These are phyloP conservation scores for Chauna torquata DNA, from an alignment of 2,113 vertebrate genomes.

Conservation along the genomic window DNA sequence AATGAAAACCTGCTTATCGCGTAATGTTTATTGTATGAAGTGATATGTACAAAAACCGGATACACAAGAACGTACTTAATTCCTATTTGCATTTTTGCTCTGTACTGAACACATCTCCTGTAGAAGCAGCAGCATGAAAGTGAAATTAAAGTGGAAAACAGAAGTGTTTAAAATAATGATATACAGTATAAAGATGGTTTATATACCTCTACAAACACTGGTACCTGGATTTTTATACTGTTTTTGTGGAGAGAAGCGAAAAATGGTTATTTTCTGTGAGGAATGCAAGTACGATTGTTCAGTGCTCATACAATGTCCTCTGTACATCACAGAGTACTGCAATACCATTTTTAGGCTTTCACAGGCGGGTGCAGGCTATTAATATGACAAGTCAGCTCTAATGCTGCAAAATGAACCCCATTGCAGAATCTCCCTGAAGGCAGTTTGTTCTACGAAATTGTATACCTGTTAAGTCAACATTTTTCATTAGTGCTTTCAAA, in stretches of 20 bases:
- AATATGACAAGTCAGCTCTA: conserved; percentile 57
- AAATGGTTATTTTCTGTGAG: background rate
- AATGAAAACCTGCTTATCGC: background rate
- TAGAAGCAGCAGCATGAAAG: background rate
- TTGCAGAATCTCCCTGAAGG: background rate
- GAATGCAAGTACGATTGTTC: background rate
- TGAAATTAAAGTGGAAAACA: background rate
- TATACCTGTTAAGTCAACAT: conserved; percentile 38
- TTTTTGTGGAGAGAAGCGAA: background rate
- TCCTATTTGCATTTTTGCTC: background rate
- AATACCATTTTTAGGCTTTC: conserved; percentile 68
- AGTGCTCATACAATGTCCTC: conserved; percentile 30
- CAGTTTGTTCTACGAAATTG: background rate
- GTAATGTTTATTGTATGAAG: background rate
- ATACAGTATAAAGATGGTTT: background rate
- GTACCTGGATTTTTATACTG: background rate
- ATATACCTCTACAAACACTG: background rate
- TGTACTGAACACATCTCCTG: background rate
- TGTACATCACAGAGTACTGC: conserved; percentile 46
- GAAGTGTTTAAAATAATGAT: background rate
- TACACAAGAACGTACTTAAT: background rate
- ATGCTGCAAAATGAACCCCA: conserved; percentile 48
- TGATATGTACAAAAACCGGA: background rate
- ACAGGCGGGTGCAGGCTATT: conserved; percentile 61
- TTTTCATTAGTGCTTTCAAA: conserved; percentile 15